Base-by-base conservation (phyloP, 1,140 invertebrate genomes). In the Antheraea pernyi region DNA sequence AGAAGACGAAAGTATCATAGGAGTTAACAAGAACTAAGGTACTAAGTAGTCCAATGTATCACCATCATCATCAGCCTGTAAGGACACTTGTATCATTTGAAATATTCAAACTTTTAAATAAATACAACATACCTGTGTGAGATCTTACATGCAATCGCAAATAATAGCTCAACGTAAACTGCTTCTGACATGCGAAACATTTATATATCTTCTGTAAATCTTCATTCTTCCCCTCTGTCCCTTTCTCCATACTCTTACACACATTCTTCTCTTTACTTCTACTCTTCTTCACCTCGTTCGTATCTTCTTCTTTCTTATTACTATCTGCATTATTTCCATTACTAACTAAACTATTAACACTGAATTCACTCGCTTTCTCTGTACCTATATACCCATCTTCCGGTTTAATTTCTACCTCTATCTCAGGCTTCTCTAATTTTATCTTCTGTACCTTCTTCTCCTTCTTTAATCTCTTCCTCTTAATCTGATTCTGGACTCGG, bases 191-290 rank as follows among this genome's bases (percentile, higher is more conserved):
- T 0, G 83, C 87, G 71, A 85, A 90, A 72, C 90, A 92, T 65
- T 92, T 92, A 42, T 86, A 92, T 61, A 92, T 89, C 72, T 91
- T 92, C 69, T 88, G 79, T 59, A 90, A 76, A 75, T 87, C 76
- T 67, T 65, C 71, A 59, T 9, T 66, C 70, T 67, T 74, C 67
- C 46, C 37, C 42, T 59, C 19, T 72, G 61, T 18, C 66, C 69
- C 48, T 19, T 68, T 76, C 63, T 71, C 48, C 16, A 65, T 74
- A 65, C 19, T 63, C 16, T 71, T 68, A 2, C 39, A 13, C 16
- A 36, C 11, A 13, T 53, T 13, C 19, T 61, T 22, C 19, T 13
- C 60, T 13, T 61, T 61, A 19, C 39, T 65, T 68, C 3, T 59
- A 36, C 37, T 59, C 18, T 59, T 65, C 39, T 62, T 73, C 22